Conservation (phyloP, 2,888 invertebrate genomes). For the Colostygia pectinataria region DNA sequence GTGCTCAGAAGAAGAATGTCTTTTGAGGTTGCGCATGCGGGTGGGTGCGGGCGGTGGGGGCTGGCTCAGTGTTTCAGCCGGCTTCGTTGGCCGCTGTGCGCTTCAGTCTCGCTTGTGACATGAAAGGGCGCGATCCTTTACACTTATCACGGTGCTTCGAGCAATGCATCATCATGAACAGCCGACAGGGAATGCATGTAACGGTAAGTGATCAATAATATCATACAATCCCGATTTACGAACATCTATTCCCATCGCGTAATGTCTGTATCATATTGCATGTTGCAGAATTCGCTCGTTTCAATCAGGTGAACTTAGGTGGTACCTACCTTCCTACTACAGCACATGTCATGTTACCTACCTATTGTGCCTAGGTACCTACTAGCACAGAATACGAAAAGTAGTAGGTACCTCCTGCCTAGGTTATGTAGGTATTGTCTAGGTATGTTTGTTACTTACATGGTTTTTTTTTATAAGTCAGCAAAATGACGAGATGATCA, state of each 20-base stretch:
- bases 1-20: slow-evolving; percentile 22
- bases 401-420: too few species aligned
- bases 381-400: too few species aligned
- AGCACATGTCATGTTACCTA: too few species aligned
- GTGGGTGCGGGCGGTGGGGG: slow-evolving; percentile 45
- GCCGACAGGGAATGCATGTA: slow-evolving; percentile 83
- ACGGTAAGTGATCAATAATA: slow-evolving; percentile 62
- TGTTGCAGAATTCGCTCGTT: slow-evolving; percentile 21
- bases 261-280: slow-evolving; percentile 11
- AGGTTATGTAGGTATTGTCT: too few species aligned
- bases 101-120: slow-evolving; percentile 82
- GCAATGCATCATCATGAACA: slow-evolving; percentile 88
- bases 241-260: not conserved
- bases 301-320: slow-evolving; percentile 16
- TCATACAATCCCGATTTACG: not conserved
- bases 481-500: too few species aligned
- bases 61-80: slow-evolving; percentile 69
- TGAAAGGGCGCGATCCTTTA: slow-evolving; percentile 81
- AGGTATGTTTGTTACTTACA: too few species aligned
- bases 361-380: too few species aligned
- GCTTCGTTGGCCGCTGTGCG: slow-evolving; percentile 53
- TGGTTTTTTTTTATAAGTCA: too few species aligned
- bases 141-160: slow-evolving; percentile 84
- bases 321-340: too few species aligned
- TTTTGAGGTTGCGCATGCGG: slow-evolving; percentile 61